Percentiles rank a stretch among this genome's conserved stretches.
Conservation (phyloP, 2,113 vertebrate genomes). For the Phalacrocorax aristotelis region DNA sequence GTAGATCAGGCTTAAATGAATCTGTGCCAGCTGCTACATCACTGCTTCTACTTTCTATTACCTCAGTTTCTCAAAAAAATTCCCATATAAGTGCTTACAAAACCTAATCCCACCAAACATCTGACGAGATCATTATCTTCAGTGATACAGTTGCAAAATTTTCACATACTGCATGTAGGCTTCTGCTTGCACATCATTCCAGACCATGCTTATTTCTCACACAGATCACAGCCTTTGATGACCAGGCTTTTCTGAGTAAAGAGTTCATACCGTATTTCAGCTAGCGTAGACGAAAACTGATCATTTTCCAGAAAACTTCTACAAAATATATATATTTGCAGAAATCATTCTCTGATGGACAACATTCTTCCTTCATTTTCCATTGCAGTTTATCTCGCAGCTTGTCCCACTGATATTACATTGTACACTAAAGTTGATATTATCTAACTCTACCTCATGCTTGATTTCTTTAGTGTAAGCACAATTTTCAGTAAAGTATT, state of each 20-base stretch:
- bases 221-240: background rate
- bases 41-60: background rate
- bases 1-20: background rate
- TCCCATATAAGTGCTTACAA: background rate
- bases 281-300: background rate
- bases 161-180: background rate
- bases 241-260: background rate
- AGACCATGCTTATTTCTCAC: background rate
- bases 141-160: background rate
- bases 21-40: background rate
- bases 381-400: background rate
- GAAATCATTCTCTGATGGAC: background rate
- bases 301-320: background rate
- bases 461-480: slow-evolving; percentile 5
- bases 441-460: background rate
- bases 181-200: background rate
- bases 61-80: background rate
- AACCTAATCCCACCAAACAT: background rate
- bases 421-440: slow-evolving; percentile 13
- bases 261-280: background rate
- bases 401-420: background rate
- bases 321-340: background rate
- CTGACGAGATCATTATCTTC: background rate
- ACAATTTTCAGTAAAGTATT: slow-evolving; percentile 13
- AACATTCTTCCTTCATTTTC: background rate